phyloP scores from a whole-genome alignment of 2,888 invertebrate species.

The Meganola albula region DNA sequence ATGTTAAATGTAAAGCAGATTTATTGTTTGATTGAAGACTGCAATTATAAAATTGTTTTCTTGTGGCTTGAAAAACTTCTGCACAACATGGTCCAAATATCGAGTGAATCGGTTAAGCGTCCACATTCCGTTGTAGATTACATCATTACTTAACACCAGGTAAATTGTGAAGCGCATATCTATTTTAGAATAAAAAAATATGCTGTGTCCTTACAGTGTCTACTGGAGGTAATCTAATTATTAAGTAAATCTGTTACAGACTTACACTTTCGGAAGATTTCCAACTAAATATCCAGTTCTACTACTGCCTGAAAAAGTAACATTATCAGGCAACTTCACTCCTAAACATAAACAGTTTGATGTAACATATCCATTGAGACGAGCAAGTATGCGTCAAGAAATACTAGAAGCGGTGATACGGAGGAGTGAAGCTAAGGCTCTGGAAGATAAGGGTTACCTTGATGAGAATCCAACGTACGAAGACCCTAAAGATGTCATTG shows the following conservation, averaged over 20 bases:
- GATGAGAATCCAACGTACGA: constrained; percentile 61
- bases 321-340: constrained; percentile 57
- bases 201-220: too few species aligned
- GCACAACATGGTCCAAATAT: too few species aligned
- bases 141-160: too few species aligned
- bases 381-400: constrained; percentile 52
- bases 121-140: too few species aligned
- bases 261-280: constrained; percentile 28
- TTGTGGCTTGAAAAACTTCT: too few species aligned
- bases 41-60: too few species aligned
- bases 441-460: constrained; percentile 27
- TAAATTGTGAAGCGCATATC: too few species aligned
- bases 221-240: too few species aligned
- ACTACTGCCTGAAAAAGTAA: constrained; percentile 41
- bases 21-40: too few species aligned
- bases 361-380: constrained; percentile 36
- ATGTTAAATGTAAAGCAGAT: too few species aligned
- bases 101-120: too few species aligned
- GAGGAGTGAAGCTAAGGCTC: constrained; percentile 47
- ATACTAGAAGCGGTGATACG: constrained; percentile 53
- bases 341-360: constrained; percentile 40
- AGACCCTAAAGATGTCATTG: constrained; percentile 64
- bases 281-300: constrained; percentile 29
- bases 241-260: constrained; percentile 19
- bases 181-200: too few species aligned